Base-by-base conservation (phyloP, 2,113 vertebrate species). In the Caloenas nicobarica region DNA sequence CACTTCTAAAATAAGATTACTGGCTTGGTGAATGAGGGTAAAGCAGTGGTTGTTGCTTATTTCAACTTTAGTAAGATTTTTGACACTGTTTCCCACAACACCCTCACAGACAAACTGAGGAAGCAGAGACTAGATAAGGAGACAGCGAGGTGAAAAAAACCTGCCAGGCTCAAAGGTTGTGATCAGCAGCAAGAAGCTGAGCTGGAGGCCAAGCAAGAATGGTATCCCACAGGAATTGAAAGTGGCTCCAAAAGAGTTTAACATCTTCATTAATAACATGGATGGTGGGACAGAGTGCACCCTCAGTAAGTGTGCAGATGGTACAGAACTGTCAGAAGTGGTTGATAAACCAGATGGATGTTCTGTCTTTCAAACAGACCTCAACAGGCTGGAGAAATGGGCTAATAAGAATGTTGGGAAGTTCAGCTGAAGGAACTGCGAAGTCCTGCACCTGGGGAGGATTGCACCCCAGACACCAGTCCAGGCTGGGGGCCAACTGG, bases 401-500 rank as follows among this genome's bases (percentile, higher is more conserved):
- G 2, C 10, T 73, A 10, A 10, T 7, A 44, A 6, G 7, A 46
- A 29, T 3, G 5, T 10, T 10, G 8, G 31, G 18, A 74, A 36
- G 22, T 57, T 61, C 36, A 56, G 18, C 5, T 46, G 56, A 81
- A 65, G 44, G 31, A 65, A 18, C 4, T 82, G 22, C 36, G 21
- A 62, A 70, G 10, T 50, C 13, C 14, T 74, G 24, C 4, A 51
- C 13, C 10, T 22, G 8, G 0, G 0, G 25, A 40, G 22, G 16
- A 51, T 16, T 29, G 11, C 8, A n/a, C 3, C 5, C 15, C 46
- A 56, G 28, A 25, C 5, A 51, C 6, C 13, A 61, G 13, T 10
- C 22, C 25, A 61, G 13, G 15, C 36, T n/a, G 7, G 7, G 5
- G 25, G 4, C 18, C 8, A 8, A 60, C 15, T 11, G 22, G 14